Evolutionary conservation across 2,113 vertebrate species (phyloP).

Genomic region (Thryonomys swinderianus): DNA sequence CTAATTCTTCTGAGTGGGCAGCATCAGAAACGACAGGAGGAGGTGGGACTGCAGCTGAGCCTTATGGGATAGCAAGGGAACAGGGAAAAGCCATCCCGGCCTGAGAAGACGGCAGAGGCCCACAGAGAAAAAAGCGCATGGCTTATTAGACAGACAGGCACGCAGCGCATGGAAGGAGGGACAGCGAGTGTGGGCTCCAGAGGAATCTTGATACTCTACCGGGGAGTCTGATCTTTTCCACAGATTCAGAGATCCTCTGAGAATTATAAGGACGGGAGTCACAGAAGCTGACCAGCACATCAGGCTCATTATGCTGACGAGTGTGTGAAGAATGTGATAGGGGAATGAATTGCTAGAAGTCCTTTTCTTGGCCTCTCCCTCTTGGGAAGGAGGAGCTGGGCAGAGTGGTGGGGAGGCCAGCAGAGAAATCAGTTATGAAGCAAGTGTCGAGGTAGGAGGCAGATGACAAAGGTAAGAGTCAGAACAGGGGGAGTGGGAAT

Average conservation of each 20-base stretch:
- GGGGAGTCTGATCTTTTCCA: not conserved
- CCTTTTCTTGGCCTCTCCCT: not conserved
- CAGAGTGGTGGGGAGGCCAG: not conserved
- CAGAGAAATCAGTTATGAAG: slow-evolving; percentile 35
- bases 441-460: not conserved
- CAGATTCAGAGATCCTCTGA: slow-evolving; percentile 1
- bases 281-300: not conserved
- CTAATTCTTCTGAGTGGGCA: not conserved
- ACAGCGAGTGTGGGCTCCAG: not conserved
- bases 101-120: not conserved
- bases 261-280: not conserved
- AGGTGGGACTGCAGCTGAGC: not conserved
- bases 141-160: not conserved
- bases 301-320: not conserved
- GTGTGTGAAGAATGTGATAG: not conserved
- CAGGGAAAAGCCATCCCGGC: not conserved
- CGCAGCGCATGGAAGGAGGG: not conserved
- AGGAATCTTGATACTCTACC: not conserved
- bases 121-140: not conserved
- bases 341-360: not conserved
- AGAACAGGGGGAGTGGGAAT: not conserved
- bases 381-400: not conserved
- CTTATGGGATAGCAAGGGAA: not conserved
- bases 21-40: not conserved
- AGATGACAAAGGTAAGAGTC: not conserved